Evolutionary conservation across 1,140 invertebrate species (phyloP).

Genomic region (Acromyrmex charruanus): DNA sequence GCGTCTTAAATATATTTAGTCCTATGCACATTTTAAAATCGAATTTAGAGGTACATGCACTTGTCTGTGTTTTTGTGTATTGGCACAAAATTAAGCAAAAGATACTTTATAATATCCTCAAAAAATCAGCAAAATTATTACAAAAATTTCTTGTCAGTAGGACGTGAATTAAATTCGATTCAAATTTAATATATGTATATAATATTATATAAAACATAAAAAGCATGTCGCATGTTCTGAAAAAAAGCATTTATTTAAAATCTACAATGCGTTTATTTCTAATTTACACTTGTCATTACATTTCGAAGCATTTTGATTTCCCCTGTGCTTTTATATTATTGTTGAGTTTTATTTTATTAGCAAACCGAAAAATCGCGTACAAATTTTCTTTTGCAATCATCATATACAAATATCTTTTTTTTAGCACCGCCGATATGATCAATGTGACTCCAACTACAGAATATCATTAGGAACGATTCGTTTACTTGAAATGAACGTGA

Average conservation of each 20-base stretch:
- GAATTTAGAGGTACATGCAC: neutral
- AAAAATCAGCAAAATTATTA: neutral
- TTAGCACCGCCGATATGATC: constrained; percentile 93
- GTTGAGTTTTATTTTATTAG: constrained; percentile 47
- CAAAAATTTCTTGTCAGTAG: neutral
- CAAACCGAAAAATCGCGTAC: constrained; percentile 7
- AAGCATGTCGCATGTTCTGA: constrained; percentile 48
- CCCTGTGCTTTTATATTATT: constrained; percentile 28
- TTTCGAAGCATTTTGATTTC: constrained; percentile 38
- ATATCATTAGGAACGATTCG: constrained; percentile 84
- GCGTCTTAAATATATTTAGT: constrained; percentile 5
- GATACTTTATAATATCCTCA: neutral
- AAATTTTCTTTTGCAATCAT: constrained; percentile 61
- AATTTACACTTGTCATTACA: constrained; percentile 16
- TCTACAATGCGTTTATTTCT: neutral
- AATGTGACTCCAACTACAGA: constrained; percentile 92
- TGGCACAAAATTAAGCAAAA: neutral
- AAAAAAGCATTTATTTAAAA: neutral
- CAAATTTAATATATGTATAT: constrained; percentile 20
- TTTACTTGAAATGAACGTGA: constrained; percentile 33
- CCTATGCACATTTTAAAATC: neutral
- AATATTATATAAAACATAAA: constrained; percentile 11
- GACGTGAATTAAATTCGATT: neutral
- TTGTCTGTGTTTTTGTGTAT: neutral
- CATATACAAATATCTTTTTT: constrained; percentile 56